Evolutionary conservation across 1,140 invertebrate genomes (phyloP).

Genomic region (Teleogryllus occipitalis): DNA sequence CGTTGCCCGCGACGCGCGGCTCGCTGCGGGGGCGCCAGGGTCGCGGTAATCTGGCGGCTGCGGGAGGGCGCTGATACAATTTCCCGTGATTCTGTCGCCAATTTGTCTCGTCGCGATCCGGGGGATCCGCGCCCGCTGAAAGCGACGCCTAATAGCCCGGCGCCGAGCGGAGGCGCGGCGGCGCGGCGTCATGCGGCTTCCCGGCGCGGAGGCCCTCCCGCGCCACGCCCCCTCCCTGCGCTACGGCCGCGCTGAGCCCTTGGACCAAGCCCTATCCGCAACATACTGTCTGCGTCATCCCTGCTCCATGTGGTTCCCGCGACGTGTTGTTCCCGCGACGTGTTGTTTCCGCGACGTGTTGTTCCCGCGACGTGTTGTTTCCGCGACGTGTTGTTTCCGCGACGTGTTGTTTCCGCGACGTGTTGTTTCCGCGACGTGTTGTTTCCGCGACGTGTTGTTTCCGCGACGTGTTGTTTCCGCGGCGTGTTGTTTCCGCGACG

Average conservation of each 20-base stretch:
- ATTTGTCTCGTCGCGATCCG: not conserved
- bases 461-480: no score
- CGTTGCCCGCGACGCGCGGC: no score
- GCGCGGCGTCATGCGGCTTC: not conserved
- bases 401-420: no score
- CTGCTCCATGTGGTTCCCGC: not conserved
- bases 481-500: no score
- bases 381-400: no score
- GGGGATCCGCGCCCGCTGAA: not conserved
- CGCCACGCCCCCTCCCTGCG: not conserved
- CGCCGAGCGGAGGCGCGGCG: not conserved
- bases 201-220: no score
- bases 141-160: not conserved
- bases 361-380: no score
- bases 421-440: no score
- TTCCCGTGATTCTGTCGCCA: not conserved
- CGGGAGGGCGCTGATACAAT: not conserved
- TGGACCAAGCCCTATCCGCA: not conserved
- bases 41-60: not conserved
- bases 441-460: no score
- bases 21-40: not conserved
- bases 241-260: no score
- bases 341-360: no score
- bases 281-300: not conserved
- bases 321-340: no score